phyloP scores from a whole-genome alignment of 2,888 invertebrate species.

The Tetranychus truncatus region DNA sequence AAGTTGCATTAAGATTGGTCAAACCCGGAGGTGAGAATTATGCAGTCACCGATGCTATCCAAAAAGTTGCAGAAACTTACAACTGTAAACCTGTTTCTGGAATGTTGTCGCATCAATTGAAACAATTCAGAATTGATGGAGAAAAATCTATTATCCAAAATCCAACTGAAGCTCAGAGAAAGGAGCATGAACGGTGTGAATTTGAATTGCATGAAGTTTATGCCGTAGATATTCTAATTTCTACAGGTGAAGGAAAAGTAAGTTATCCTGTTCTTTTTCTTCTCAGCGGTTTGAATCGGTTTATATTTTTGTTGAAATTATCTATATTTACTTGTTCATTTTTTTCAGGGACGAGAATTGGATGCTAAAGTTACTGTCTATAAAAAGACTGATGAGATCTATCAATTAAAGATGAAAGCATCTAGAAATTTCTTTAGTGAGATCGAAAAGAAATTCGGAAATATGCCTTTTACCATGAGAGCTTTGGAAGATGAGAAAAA shows the following conservation, averaged over 20 bases:
- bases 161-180: slow-evolving; percentile 85
- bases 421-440: slow-evolving; percentile 72
- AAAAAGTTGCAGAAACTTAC: slow-evolving; percentile 75
- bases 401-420: slow-evolving; percentile 89
- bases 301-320: neutral
- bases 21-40: slow-evolving; percentile 83
- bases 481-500: slow-evolving; percentile 91
- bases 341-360: slow-evolving; percentile 59
- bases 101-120: slow-evolving; percentile 62
- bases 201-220: slow-evolving; percentile 93
- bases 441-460: slow-evolving; percentile 71
- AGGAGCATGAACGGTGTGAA: slow-evolving; percentile 88
- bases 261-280: slow-evolving; percentile 24
- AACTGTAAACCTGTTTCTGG: slow-evolving; percentile 76
- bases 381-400: slow-evolving; percentile 92
- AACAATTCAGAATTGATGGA: slow-evolving; percentile 89
- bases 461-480: slow-evolving; percentile 79
- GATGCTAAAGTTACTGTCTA: slow-evolving; percentile 90
- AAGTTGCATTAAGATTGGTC: slow-evolving; percentile 78
- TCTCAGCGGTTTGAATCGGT: neutral
- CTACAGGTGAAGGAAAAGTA: slow-evolving; percentile 81
- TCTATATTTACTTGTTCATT: slow-evolving; percentile 4
- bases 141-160: slow-evolving; percentile 94
- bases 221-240: slow-evolving; percentile 91
- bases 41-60: slow-evolving; percentile 71